Percentiles rank a stretch among this genome's conserved stretches.
phyloP scores from a whole-genome alignment of 2,888 invertebrate genomes.

The Iselma pallidipennis region DNA sequence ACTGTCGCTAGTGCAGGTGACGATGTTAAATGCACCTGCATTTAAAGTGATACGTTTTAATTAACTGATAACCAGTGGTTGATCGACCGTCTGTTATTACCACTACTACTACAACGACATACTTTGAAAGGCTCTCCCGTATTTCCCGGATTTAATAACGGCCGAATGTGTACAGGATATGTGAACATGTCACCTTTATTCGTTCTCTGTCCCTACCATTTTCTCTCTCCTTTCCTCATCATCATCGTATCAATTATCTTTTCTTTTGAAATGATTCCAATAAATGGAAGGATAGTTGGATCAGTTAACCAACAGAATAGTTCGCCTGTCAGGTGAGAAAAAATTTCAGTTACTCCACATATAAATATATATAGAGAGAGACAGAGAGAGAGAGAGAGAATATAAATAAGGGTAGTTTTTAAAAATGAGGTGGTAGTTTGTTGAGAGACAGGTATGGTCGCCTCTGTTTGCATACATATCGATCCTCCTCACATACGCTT shows the following conservation, averaged over 20 bases:
- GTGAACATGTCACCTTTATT: constrained; percentile 15
- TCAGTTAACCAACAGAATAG: background rate
- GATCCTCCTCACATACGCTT: constrained; percentile 37
- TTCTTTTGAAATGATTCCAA: background rate
- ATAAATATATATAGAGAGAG: background rate
- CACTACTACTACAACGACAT: background rate
- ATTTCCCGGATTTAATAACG: constrained; percentile 15
- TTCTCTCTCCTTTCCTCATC: too few species aligned
- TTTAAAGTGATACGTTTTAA: constrained; percentile 10
- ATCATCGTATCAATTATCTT: background rate
- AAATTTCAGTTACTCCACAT: background rate
- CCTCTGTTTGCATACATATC: constrained; percentile 34
- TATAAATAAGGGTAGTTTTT: too few species aligned
- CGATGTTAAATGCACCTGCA: background rate
- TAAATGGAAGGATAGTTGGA: background rate
- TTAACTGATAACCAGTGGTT: constrained; percentile 12
- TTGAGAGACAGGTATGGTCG: constrained; percentile 1
- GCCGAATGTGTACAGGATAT: constrained; percentile 7
- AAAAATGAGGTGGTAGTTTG: background rate
- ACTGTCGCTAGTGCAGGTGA: background rate
- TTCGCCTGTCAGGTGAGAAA: background rate
- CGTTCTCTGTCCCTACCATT: background rate
- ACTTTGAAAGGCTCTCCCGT: constrained; percentile 1
- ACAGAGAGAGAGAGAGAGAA: background rate
- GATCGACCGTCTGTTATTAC: constrained; percentile 1